A percentile compares a stretch with the other conserved stretches of the same genome.
phyloP scores from a whole-genome alignment of 1,140 invertebrate genomes.

The Trichonephila clavata region DNA sequence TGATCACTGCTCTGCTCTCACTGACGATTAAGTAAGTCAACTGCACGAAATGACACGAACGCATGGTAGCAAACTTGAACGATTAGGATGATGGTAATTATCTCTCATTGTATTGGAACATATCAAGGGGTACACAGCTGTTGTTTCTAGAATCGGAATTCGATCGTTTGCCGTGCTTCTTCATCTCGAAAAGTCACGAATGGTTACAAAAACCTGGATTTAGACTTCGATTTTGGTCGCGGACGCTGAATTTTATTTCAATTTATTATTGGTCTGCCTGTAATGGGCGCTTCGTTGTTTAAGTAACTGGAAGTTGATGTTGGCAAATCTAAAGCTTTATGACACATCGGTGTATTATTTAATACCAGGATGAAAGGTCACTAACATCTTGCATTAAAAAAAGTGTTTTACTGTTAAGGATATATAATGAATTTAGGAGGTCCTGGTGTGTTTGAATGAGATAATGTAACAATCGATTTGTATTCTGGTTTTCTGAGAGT shows the following conservation, averaged over 20 bases:
- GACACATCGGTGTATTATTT: too few relatives aligned
- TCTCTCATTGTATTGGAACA: neutral
- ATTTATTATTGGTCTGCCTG: neutral
- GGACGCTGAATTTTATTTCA: neutral
- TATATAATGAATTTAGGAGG: too few relatives aligned
- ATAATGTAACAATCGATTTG: too few relatives aligned
- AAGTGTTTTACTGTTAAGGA: too few relatives aligned
- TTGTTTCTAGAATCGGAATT: neutral
- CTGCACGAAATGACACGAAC: neutral
- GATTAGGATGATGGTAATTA: neutral
- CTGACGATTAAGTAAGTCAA: neutral
- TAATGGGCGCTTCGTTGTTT: neutral
- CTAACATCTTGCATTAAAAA: too few relatives aligned
- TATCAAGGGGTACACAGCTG: neutral
- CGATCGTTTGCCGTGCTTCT: neutral
- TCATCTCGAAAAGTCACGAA: slow-evolving; percentile 11
- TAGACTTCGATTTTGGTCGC: neutral
- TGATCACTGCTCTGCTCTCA: neutral
- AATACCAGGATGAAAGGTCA: too few relatives aligned
- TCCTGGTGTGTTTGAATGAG: too few relatives aligned
- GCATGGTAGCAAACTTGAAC: neutral
- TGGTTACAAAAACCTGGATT: neutral
- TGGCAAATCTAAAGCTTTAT: too few relatives aligned
- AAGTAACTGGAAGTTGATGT: too few relatives aligned
- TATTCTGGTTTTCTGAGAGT: too few relatives aligned